Percentiles rank a stretch among this genome's conserved stretches.
phyloP scores from a whole-genome alignment of 2,888 invertebrate genomes.

The Ptilodon capucinus region DNA sequence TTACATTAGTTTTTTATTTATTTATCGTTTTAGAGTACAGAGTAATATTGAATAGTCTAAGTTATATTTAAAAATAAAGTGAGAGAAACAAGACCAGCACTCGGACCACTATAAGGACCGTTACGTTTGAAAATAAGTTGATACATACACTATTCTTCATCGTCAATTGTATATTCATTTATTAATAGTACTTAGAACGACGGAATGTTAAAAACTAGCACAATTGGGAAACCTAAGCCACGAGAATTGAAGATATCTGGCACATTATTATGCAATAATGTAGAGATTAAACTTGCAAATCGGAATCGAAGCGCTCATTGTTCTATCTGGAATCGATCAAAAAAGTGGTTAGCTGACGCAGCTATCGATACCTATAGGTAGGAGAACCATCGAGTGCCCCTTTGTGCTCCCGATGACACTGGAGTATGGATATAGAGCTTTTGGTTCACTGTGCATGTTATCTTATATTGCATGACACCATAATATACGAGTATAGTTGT shows the following conservation, averaged over 20 bases:
- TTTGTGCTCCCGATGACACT: constrained; percentile 19
- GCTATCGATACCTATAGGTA: constrained; percentile 10
- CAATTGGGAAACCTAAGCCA: neutral
- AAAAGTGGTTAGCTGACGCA: constrained; percentile 30
- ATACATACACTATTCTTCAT: neutral
- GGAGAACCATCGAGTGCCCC: constrained; percentile 28
- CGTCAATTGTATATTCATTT: neutral
- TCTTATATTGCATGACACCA: neutral
- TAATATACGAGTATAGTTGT: no score
- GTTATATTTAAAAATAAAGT: no score
- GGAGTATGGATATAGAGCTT: constrained; percentile 2
- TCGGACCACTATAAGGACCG: neutral
- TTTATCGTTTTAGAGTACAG: no score
- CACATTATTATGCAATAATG: neutral
- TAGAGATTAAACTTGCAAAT: neutral
- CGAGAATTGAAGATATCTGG: neutral
- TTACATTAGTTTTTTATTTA: neutral
- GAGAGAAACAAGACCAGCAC: no score
- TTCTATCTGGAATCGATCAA: constrained; percentile 18
- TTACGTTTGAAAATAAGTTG: neutral
- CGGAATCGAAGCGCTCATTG: constrained; percentile 12
- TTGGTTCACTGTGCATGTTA: constrained; percentile 5
- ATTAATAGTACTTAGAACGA: neutral
- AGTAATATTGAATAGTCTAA: no score
- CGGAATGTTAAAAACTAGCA: no score